Conservation (phyloP, 2,113 vertebrate species). For the Pipra filicauda region DNA sequence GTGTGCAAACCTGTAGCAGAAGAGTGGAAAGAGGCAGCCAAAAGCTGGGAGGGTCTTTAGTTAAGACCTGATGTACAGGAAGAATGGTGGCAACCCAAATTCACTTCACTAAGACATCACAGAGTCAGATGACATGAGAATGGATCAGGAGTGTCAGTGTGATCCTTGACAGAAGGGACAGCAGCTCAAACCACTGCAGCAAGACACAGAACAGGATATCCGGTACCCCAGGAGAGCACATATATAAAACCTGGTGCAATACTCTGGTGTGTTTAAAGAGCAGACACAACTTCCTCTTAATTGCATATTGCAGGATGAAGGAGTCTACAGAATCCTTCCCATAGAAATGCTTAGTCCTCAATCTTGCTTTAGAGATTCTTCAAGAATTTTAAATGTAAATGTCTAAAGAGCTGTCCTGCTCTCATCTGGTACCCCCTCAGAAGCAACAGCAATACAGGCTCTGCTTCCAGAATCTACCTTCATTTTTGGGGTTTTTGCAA, state of each 20-base stretch:
- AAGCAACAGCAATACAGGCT: neutral
- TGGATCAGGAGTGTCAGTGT: neutral
- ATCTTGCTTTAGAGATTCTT: neutral
- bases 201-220: neutral
- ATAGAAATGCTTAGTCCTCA: neutral
- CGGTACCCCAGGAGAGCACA: neutral
- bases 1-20: neutral
- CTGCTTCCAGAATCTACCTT: neutral
- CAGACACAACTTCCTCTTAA: neutral
- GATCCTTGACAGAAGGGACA: neutral
- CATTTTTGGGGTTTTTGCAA: neutral
- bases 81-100: neutral
- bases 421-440: neutral
- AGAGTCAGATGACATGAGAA: neutral
- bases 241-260: neutral
- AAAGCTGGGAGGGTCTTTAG: neutral
- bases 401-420: neutral
- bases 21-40: neutral
- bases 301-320: neutral
- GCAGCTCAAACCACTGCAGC: neutral
- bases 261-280: neutral
- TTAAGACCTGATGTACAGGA: neutral
- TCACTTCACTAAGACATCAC: neutral
- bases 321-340: neutral
- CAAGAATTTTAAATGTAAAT: neutral